A percentile compares a stretch with the other conserved stretches of the same genome.
Conservation (phyloP, 2,888 invertebrate genomes). For the Spodoptera picta region DNA sequence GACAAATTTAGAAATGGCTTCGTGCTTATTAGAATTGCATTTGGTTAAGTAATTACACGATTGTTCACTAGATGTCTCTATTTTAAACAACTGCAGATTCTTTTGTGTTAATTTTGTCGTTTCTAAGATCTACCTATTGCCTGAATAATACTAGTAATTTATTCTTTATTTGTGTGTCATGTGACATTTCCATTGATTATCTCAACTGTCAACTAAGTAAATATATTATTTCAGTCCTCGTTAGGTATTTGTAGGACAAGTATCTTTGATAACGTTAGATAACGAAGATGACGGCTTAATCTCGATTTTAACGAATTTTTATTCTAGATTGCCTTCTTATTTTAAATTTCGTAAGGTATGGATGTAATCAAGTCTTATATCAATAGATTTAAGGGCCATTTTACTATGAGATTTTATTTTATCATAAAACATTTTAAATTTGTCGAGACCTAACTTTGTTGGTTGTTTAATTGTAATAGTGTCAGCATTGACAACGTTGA, state of each 20-base stretch:
- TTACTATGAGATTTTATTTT: constrained; percentile 57
- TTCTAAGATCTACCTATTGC: constrained; percentile 2
- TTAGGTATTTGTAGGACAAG: constrained; percentile 77
- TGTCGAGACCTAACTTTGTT: constrained; percentile 77
- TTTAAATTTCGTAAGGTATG: constrained; percentile 51
- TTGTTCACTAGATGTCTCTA: not conserved
- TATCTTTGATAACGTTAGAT: constrained; percentile 82
- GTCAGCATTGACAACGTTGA: constrained; percentile 83
- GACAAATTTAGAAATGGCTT: not conserved
- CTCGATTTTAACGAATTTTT: constrained; percentile 85
- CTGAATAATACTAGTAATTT: constrained; percentile 49
- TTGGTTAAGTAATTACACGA: not conserved
- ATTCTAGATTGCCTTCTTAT: constrained; percentile 73
- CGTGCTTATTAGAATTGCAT: constrained; percentile 11
- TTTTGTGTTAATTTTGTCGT: constrained; percentile 10
- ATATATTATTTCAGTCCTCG: constrained; percentile 77
- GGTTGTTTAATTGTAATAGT: constrained; percentile 87
- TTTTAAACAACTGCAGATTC: not conserved
- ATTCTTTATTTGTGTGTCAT: constrained; percentile 62
- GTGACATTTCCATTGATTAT: constrained; percentile 73
- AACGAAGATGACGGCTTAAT: constrained; percentile 87
- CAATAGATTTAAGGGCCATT: constrained; percentile 62
- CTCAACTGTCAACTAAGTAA: constrained; percentile 78
- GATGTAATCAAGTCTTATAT: constrained; percentile 53
- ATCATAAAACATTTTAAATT: constrained; percentile 68